Base-by-base conservation (phyloP, 2,113 vertebrate genomes). In the Verasper variegatus region DNA sequence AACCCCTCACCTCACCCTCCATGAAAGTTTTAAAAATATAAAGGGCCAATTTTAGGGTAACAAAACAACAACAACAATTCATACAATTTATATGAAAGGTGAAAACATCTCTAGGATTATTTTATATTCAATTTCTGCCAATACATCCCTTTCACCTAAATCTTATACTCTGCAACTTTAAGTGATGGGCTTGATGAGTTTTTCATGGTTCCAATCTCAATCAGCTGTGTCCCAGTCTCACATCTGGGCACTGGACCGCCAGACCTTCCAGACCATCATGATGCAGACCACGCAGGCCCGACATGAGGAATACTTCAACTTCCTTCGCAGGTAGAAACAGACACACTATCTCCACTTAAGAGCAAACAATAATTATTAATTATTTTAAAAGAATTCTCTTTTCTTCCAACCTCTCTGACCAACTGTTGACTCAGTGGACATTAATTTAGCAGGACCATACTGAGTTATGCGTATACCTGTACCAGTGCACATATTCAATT, bases 201-300 rank as follows among this genome's bases (percentile, higher is more conserved):
- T 2, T 51, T 73, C 26, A 73, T 68, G 1, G 5, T 21, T 60
- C 45, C n/a, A 1, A 42, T 71, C 24, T 75, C 14, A 21, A 71
- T 40, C 77, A 95, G 95, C 95, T 75, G 92, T 95, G 76, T 87
- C 91, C 24, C 80, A 89, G 81, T 92, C 93, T 37, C 91, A 92
- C 58, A 94, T 95, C 77, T 95, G 95, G 95, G 92, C 90, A 15
- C 80, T 95, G 89, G 94, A 95, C 60, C 92, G 95, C 3, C 93
- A 93, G 81, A 93, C 92, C 37, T 95, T 95, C 80, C 95, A 95
- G 89, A 90, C 83, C 13, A 95, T 95, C 45, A 94, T 95, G 94
- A 95, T 95, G 94, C 90, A 68, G 79, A 93, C 93, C 26, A 92
- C 92, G 49, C 92, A 95, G 81, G 94, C 94, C 61, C 88, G 87